phyloP scores from a whole-genome alignment of 2,113 vertebrate species.

The Crotophaga sulcirostris region DNA sequence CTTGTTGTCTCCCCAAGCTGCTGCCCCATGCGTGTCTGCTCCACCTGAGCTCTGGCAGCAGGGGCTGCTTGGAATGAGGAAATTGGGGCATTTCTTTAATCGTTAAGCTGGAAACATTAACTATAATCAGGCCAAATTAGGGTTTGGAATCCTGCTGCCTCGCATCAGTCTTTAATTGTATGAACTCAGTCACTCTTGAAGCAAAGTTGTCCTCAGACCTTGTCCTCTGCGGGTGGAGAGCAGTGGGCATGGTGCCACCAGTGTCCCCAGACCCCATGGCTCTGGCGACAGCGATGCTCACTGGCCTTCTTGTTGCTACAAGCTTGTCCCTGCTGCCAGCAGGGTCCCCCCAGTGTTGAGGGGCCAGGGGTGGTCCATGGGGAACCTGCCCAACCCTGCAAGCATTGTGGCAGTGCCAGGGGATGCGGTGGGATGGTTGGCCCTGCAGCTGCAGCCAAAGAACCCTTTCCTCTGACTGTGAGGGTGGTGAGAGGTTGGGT shows the following conservation, averaged over 20 bases:
- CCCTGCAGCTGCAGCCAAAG: neutral
- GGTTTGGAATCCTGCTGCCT: neutral
- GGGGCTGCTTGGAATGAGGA: neutral
- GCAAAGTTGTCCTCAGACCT: neutral
- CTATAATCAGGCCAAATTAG: slow-evolving; percentile 29
- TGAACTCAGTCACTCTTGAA: neutral
- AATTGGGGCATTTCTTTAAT: slow-evolving; percentile 3
- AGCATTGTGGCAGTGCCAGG: neutral
- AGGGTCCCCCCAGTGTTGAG: neutral
- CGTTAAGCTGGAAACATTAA: neutral
- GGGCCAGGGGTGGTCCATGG: neutral
- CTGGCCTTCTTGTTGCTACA: fast-evolving
- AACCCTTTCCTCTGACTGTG: fast-evolving
- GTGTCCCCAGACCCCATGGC: fast-evolving
- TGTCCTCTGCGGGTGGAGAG: neutral
- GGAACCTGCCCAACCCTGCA: fast-evolving
- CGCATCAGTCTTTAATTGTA: neutral
- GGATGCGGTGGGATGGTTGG: neutral
- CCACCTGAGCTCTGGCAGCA: slow-evolving; percentile 9
- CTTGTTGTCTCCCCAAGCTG: neutral
- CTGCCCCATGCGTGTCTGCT: neutral
- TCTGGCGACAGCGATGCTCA: neutral
- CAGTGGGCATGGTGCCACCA: fast-evolving
- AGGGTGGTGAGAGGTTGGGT: neutral
- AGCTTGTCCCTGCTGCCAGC: too few species aligned